These are phyloP conservation scores for Bombus pyrosoma DNA, from an alignment of 1,140 invertebrate species.

Conservation along the genomic window DNA sequence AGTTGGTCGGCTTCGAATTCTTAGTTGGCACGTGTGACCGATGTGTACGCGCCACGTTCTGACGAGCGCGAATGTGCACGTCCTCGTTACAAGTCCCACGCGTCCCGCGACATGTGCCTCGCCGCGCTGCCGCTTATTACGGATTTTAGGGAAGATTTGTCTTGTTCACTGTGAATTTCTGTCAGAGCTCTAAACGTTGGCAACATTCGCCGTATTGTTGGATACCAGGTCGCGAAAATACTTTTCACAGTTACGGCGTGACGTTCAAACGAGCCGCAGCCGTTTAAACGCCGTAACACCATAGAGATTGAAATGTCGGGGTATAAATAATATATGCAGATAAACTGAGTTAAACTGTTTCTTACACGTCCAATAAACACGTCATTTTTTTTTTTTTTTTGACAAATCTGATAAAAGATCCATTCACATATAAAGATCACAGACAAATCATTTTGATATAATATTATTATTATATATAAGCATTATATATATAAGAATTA, in stretches of 20 bases:
- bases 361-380: neutral
- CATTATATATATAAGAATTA: too few species aligned
- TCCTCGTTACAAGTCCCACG: conserved; percentile 58
- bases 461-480: too few species aligned
- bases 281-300: neutral
- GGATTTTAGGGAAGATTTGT: conserved; percentile 17
- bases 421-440: too few species aligned
- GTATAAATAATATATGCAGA: neutral
- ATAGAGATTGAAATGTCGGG: neutral
- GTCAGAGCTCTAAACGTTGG: conserved; percentile 15
- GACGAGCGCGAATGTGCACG: conserved; percentile 50
- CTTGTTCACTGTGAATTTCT: conserved; percentile 27
- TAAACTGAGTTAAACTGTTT: neutral
- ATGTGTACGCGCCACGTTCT: conserved; percentile 59
- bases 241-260: neutral
- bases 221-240: neutral
- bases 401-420: too few species aligned
- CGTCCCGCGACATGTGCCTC: conserved; percentile 35
- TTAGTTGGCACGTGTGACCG: conserved; percentile 65
- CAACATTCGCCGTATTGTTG: conserved; percentile 32
- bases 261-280: neutral
- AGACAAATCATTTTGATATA: too few species aligned
- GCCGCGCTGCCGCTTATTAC: conserved; percentile 20
- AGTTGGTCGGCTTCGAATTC: conserved; percentile 42
- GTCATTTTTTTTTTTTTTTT: neutral